Evolutionary conservation across 2,797 vertebrate genomes (phyloP).

Genomic region (Florisuga fusca): DNA sequence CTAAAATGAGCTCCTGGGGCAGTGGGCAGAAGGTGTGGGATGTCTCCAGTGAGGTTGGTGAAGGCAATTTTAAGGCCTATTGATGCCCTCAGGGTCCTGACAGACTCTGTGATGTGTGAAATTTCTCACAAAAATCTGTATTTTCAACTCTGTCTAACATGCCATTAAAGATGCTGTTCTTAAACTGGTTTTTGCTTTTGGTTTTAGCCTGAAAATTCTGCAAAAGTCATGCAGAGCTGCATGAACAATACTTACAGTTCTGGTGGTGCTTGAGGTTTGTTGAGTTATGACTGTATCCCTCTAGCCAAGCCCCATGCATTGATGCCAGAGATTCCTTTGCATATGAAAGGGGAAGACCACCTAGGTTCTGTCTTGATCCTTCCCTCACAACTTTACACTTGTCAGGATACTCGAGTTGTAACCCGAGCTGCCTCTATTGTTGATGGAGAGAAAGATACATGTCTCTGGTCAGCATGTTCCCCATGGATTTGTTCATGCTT

Average conservation of each 20-base stretch:
- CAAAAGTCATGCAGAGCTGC: background rate
- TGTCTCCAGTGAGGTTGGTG: background rate
- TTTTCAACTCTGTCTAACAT: background rate
- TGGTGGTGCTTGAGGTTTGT: background rate
- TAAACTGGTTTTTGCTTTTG: background rate
- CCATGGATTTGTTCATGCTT: background rate
- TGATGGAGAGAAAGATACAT: background rate
- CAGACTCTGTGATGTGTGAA: background rate
- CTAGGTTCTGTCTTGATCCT: background rate
- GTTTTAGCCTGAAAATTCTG: background rate
- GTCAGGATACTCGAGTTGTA: background rate
- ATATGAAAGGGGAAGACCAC: background rate
- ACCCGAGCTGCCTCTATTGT: fast-evolving
- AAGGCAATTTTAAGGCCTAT: background rate
- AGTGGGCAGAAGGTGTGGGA: background rate
- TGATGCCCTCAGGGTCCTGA: background rate
- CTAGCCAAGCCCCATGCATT: fast-evolving
- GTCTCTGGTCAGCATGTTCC: background rate
- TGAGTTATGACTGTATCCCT: background rate
- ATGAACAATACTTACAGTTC: background rate
- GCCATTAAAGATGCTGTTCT: background rate
- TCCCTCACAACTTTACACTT: background rate
- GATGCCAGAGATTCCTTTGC: background rate
- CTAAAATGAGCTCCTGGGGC: background rate
- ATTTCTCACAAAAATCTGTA: background rate